Percentiles rank a stretch among this genome's conserved stretches.
These are phyloP conservation scores for Nezara viridula DNA, from an alignment of 2,888 invertebrate genomes.

Conservation along the genomic window DNA sequence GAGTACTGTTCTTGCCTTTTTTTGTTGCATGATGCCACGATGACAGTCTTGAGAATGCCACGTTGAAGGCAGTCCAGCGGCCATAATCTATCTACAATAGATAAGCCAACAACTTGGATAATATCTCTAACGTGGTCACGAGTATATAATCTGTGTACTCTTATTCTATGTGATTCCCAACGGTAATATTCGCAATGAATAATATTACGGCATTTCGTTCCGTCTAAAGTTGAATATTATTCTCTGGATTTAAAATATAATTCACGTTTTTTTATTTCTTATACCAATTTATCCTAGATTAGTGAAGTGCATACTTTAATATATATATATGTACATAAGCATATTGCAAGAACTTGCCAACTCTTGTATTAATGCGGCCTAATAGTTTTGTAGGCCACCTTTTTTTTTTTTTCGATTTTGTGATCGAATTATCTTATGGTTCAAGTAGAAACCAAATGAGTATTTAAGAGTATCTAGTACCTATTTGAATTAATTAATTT, in stretches of 20 bases:
- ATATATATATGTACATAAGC: too few species aligned
- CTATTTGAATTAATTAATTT: too few species aligned
- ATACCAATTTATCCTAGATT: too few species aligned
- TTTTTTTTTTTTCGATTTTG: too few species aligned
- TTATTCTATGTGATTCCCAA: background rate
- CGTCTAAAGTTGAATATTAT: background rate
- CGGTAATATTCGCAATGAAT: background rate
- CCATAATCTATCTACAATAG: background rate
- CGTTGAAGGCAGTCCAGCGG: background rate
- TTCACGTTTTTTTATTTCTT: too few species aligned
- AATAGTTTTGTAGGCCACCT: too few species aligned
- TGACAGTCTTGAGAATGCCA: background rate
- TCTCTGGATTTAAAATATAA: background rate
- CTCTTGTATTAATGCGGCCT: too few species aligned
- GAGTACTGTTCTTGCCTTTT: background rate
- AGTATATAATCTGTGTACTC: background rate
- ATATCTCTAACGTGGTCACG: slow-evolving; percentile 16
- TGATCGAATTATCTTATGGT: too few species aligned
- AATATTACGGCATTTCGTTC: background rate
- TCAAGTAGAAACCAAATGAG: too few species aligned
- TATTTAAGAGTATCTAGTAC: too few species aligned
- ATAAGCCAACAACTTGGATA: background rate
- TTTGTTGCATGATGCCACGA: background rate
- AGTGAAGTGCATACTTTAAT: too few species aligned
- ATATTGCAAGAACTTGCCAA: too few species aligned